phyloP scores from a whole-genome alignment of 2,113 vertebrate genomes.

The Elgaria multicarinata region DNA sequence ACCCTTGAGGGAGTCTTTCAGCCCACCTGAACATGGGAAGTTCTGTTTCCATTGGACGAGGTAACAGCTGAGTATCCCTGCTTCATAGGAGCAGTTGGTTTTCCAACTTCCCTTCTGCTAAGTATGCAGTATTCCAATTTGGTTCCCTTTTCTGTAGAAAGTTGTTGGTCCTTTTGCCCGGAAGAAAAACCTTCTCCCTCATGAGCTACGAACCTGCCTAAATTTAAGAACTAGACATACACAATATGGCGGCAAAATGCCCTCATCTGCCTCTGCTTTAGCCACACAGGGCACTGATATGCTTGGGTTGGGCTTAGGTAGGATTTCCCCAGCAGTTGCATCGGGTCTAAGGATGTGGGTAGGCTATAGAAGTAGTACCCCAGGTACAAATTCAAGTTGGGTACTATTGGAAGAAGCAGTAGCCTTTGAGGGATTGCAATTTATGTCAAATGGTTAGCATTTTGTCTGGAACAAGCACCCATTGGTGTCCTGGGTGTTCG shows the following conservation, averaged over 20 bases:
- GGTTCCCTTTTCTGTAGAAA: neutral
- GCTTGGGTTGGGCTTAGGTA: neutral
- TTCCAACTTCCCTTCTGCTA: neutral
- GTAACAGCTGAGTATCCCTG: neutral
- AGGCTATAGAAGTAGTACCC: neutral
- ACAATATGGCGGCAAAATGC: neutral
- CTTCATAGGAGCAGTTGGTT: neutral
- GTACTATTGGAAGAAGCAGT: neutral
- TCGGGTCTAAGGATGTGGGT: too few relatives aligned
- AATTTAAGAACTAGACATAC: neutral
- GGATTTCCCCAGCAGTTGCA: neutral
- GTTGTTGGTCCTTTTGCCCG: neutral
- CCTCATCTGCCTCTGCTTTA: neutral
- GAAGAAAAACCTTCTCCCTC: neutral
- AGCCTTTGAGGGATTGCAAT: neutral
- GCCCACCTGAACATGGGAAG: neutral
- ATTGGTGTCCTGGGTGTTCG: neutral
- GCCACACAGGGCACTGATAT: neutral
- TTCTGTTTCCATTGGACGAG: neutral
- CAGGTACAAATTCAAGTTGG: neutral
- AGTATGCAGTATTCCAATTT: neutral
- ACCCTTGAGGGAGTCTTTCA: neutral
- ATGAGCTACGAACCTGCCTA: neutral
- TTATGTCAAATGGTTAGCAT: neutral
- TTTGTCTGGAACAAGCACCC: neutral